A percentile compares a stretch with the other conserved stretches of the same genome.
Evolutionary conservation across 2,797 vertebrate genomes (phyloP).

Genomic region (Lepilemur ruficaudatus): DNA sequence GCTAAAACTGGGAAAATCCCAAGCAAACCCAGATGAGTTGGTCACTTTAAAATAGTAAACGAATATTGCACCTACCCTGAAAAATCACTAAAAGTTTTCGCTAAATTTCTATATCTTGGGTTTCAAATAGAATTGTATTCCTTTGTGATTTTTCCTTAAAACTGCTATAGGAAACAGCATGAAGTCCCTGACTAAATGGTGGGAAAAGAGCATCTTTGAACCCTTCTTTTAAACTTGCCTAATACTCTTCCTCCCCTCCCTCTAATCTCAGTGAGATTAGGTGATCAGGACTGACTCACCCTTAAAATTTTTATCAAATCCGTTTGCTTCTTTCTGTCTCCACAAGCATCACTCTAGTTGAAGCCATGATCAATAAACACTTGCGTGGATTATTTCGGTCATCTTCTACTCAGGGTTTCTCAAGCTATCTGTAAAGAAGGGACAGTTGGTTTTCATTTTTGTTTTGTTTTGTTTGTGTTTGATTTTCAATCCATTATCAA

Average conservation of each 20-base stretch:
- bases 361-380: neutral
- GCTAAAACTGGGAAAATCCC: neutral
- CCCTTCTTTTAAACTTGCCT: neutral
- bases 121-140: neutral
- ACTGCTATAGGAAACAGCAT: neutral
- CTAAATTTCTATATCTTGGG: neutral
- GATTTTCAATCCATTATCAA: neutral
- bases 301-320: neutral
- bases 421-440: neutral
- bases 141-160: neutral
- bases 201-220: neutral
- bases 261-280: neutral
- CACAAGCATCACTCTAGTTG: neutral
- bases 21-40: neutral
- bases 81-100: conserved; percentile 6
- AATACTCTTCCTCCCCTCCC: neutral
- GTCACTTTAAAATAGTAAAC: neutral
- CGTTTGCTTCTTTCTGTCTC: neutral
- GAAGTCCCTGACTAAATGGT: neutral
- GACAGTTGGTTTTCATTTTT: neutral
- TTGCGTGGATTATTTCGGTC: neutral
- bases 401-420: neutral
- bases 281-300: neutral
- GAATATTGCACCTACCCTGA: neutral
- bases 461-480: neutral